Evolutionary conservation across 2,888 invertebrate genomes (phyloP), one percentile per base, ranked within the genome.

Genomic region (Brachylomia viminalis): DNA sequence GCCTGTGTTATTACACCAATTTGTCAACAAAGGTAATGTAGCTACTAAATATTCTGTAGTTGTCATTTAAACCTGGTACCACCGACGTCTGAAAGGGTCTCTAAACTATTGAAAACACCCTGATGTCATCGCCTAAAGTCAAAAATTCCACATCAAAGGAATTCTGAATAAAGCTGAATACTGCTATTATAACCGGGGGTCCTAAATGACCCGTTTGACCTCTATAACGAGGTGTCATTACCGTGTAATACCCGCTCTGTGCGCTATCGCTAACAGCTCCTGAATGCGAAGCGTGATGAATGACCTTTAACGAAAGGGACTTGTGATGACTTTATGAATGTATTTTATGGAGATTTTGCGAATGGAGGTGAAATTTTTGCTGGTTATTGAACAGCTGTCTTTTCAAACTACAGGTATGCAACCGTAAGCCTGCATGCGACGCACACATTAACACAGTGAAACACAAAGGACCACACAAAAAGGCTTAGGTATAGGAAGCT

Each of bases 211-310:
- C 73, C 30, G n/a, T 62, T 75, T 84, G 73, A 72, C 74, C 81
- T 49, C 54, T 20, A 66, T 75, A 79, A 77, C 65, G 74, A 78
- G 72, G 72, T 84, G 77, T 66, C 84, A 84, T 86, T 72, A 79
- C 58, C 71, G 49, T 20, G 58, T 72, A 33, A 68, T 70, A 56
- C 56, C 61, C 61, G 38, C 33, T 11, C 47, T 13, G 49, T 45
- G 67, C 59, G 64, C 56, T 58, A 65, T 77, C 64, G 54, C 23
- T 27, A 59, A 42, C 61, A 56, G 62, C 65, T 52, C 13, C 33
- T 61, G 49, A 85, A 71, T 69, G 47, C n/a, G 38, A 20, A 62
- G 10, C 69, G 38, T 78, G 65, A 86, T 82, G 78, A 85, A 85
- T 75, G 68, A 1, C 62, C 56, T 61, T 4, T 70, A 70, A 77